Conservation (phyloP, 2,113 vertebrate genomes). For the Bufo bufo region DNA sequence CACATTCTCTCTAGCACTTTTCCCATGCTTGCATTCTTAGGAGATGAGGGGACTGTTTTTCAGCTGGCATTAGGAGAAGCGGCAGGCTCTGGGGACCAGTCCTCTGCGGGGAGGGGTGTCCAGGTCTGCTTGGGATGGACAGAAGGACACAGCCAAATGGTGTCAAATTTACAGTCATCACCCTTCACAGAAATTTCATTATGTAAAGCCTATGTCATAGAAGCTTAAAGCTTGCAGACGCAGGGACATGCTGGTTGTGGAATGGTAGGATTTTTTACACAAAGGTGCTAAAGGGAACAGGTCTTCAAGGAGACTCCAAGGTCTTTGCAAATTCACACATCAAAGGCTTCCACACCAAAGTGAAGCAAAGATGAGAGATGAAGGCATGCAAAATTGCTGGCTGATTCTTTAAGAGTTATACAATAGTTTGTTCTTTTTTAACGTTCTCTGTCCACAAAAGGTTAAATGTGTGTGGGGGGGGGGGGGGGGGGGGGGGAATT, state of each 20-base stretch:
- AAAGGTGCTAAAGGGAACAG: not conserved
- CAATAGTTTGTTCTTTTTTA: not conserved
- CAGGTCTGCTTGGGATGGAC: not conserved
- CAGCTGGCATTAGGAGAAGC: constrained; percentile 5
- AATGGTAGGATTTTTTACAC: not conserved
- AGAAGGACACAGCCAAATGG: constrained; percentile 3
- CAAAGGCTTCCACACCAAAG: not conserved
- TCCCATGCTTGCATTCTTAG: constrained; percentile 25
- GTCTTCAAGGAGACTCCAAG: not conserved
- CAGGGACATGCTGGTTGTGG: not conserved
- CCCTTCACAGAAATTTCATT: not conserved
- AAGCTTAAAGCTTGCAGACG: not conserved
- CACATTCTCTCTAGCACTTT: not conserved
- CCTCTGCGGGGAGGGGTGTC: constrained; percentile 21
- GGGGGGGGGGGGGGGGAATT: not conserved
- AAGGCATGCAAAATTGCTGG: not conserved
- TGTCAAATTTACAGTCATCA: not conserved
- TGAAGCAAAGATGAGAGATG: not conserved
- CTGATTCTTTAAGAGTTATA: not conserved
- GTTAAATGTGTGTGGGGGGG: too few species aligned
- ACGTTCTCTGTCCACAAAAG: not conserved
- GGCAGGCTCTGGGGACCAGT: constrained; percentile 22
- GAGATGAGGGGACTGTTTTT: constrained; percentile 51
- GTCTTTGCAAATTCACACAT: constrained; percentile 16
- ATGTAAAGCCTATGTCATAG: not conserved